These are phyloP conservation scores for Drosophila ercepeae DNA, from an alignment of 1,140 invertebrate species.

Conservation along the genomic window DNA sequence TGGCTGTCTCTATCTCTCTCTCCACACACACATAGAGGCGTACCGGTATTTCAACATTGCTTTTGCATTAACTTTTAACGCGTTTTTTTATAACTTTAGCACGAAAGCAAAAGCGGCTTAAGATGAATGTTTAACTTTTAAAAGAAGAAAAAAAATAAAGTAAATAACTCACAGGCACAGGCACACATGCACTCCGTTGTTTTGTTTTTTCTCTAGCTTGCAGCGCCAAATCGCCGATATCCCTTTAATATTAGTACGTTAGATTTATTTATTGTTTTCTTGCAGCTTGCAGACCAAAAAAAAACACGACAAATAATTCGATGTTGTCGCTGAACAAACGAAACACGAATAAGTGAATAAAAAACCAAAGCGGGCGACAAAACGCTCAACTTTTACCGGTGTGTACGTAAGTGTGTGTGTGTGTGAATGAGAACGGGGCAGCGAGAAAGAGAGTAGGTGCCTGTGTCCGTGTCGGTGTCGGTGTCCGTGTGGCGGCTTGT, in stretches of 20 bases:
- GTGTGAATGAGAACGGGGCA: background rate
- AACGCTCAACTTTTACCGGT: constrained; percentile 47
- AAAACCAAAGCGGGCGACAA: constrained; percentile 25
- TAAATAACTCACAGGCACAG: background rate
- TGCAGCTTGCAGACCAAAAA: constrained; percentile 1
- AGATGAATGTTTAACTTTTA: background rate
- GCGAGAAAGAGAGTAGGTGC: background rate
- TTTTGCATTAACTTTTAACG: constrained; percentile 40
- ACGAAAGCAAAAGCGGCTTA: background rate
- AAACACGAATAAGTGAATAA: constrained; percentile 30
- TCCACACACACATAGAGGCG: constrained; percentile 35
- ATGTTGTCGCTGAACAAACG: constrained; percentile 36
- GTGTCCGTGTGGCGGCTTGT: constrained; percentile 43
- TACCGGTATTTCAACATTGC: constrained; percentile 68
- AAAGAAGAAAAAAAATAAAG: background rate
- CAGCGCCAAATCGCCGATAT: background rate
- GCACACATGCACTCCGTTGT: constrained; percentile 4
- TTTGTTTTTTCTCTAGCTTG: constrained; percentile 16
- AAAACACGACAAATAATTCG: constrained; percentile 30
- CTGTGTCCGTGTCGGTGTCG: constrained; percentile 3
- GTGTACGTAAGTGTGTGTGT: constrained; percentile 18
- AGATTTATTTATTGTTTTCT: constrained; percentile 22
- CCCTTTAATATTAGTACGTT: background rate
- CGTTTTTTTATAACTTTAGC: constrained; percentile 16
- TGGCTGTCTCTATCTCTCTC: background rate